Evolutionary conservation across 2,888 invertebrate genomes (phyloP), one percentile per base, ranked within the genome.

Genomic region (Sipha maydis): DNA sequence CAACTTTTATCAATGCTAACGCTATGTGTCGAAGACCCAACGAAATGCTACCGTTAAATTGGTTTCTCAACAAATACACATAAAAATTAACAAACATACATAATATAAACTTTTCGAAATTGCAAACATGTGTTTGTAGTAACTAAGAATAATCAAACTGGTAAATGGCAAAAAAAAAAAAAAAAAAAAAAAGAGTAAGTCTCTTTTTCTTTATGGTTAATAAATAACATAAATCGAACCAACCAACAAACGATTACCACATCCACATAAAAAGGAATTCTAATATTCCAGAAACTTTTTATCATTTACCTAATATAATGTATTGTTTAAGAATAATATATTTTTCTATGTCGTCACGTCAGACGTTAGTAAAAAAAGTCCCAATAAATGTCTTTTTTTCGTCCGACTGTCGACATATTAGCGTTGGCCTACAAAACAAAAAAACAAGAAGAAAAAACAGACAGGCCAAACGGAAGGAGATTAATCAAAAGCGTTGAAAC

Each of bases 361-460:
- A 88, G 82, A 88, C 82, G 88, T 88, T 88, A 88, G 41, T 82
- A 75, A 88, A 88, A 88, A 88, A 88, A 88, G 67, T 88, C 88
- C 88, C 88, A 88, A 88, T 88, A 88, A 82, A 88, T 88, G 67
- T 88, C 88, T 88, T 88, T 88, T 75, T 88, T 88, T 80, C 88
- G 88, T 88, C 82, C 88, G 75, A 82, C 88, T n/a, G 88, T 80
- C 88, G 88, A 88, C 88, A 88, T 88, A 88, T 88, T 88, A 88
- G 61, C 67, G 48, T 82, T 34, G 76, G 82, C 82, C 88, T 88
- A 88, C 88, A 88, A 88, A 83, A 84, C 77, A 89, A 75, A 80
- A 78, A 89, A 84, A 84, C 73, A 90, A 89, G 89, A 90, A 89
- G 89, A 90, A 90, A 89, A 89, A 90, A 82, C 89, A 88, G 89